Percentiles rank a stretch among this genome's conserved stretches.
phyloP scores from a whole-genome alignment of 2,113 vertebrate genomes.

The Takifugu flavidus region DNA sequence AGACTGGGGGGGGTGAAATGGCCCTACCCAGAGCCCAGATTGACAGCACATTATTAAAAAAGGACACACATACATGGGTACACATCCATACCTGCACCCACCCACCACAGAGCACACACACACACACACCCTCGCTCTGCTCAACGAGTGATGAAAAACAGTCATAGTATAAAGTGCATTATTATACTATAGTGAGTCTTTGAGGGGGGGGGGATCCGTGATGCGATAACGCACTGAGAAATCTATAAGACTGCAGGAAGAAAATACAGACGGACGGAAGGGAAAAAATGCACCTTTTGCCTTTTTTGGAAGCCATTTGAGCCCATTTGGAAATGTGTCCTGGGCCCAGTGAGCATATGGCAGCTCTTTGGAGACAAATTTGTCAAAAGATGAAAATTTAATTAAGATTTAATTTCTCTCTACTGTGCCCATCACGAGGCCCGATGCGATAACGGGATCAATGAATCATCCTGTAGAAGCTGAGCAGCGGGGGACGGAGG shows the following conservation, averaged over 20 bases:
- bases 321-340: conserved; percentile 28
- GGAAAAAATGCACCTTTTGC: conserved; percentile 50
- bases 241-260: conserved; percentile 48
- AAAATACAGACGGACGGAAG: conserved; percentile 43
- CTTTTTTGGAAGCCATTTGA: conserved; percentile 37
- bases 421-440: conserved; percentile 64
- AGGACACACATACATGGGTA: conserved; percentile 13
- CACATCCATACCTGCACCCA: conserved; percentile 26
- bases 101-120: conserved; percentile 25
- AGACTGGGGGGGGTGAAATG: conserved; percentile 62
- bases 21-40: conserved; percentile 54
- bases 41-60: conserved; percentile 77
- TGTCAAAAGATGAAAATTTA: conserved; percentile 63
- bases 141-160: conserved; percentile 61
- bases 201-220: conserved; percentile 62
- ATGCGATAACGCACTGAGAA: conserved; percentile 67
- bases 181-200: conserved; percentile 69
- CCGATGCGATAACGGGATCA: conserved; percentile 56
- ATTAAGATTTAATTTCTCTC: conserved; percentile 73
- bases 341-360: conserved; percentile 60
- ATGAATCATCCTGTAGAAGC: conserved; percentile 59
- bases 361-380: conserved; percentile 58
- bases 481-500: neutral
- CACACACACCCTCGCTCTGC: conserved; percentile 31
- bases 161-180: conserved; percentile 63